phyloP scores from a whole-genome alignment of 2,797 vertebrate species.

The Zenarchopterus dispar region DNA sequence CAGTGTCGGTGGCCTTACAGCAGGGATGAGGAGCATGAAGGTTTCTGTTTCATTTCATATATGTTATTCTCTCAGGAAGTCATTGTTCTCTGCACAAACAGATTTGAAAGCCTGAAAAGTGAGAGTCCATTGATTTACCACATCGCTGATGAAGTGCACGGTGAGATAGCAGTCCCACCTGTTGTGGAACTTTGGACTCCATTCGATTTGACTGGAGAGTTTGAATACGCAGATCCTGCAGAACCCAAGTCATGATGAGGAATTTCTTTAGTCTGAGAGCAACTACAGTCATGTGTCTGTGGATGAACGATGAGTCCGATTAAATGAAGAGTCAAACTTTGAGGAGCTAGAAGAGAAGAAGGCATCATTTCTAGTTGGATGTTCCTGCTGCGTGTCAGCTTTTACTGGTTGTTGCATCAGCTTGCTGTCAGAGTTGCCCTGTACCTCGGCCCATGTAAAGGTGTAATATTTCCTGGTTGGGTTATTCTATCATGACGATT shows the following conservation, averaged over 20 bases:
- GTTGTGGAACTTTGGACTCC: conserved; percentile 39
- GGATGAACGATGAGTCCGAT: conserved; percentile 53
- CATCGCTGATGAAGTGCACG: not conserved
- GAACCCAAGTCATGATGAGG: conserved; percentile 37
- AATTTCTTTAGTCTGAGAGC: conserved; percentile 51
- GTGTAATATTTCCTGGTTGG: conserved; percentile 14
- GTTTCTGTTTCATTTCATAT: too few species aligned
- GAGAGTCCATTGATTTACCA: not conserved
- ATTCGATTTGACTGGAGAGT: conserved; percentile 51
- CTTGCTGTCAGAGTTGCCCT: conserved; percentile 45
- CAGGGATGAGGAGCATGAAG: too few species aligned
- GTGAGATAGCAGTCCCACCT: conserved; percentile 24
- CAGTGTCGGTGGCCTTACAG: too few species aligned
- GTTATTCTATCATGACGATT: conserved; percentile 14
- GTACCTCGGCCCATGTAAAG: conserved; percentile 38
- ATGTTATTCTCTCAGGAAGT: too few species aligned
- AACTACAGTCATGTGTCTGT: conserved; percentile 42
- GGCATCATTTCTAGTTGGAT: conserved; percentile 44
- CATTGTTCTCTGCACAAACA: not conserved
- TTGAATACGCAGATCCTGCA: conserved; percentile 67
- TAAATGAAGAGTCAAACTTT: conserved; percentile 46
- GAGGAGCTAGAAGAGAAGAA: conserved; percentile 25
- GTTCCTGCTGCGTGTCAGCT: conserved; percentile 61
- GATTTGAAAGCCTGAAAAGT: not conserved
- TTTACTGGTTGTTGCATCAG: conserved; percentile 77